A percentile compares a stretch with the other conserved stretches of the same genome.
Conservation (phyloP, 2,888 invertebrate genomes). For the Epinotia demarniana region DNA sequence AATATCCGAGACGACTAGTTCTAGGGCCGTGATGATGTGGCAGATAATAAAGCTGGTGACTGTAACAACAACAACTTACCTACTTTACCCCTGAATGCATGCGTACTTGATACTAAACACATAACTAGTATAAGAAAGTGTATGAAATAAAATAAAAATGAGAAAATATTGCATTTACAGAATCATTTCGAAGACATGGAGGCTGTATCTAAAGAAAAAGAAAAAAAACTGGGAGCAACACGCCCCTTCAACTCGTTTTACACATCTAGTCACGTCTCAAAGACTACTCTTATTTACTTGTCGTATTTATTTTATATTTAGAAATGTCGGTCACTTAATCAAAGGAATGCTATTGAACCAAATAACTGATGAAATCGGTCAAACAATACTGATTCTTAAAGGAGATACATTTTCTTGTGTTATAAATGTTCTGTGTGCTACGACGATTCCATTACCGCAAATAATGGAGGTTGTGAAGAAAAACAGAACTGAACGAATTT, state of each 20-base stretch:
- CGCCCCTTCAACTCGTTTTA: slow-evolving; percentile 8
- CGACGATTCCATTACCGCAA: not conserved
- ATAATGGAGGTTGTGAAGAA: slow-evolving; percentile 17
- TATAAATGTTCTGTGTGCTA: not conserved
- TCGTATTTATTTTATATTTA: slow-evolving; percentile 19
- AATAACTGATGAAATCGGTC: not conserved
- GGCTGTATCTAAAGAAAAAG: slow-evolving; percentile 7
- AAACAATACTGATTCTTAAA: not conserved
- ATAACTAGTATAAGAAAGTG: no score
- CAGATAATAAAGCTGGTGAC: no score
- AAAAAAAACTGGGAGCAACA: not conserved
- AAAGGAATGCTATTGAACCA: not conserved
- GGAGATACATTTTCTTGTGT: not conserved
- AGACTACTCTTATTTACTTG: slow-evolving; percentile 22
- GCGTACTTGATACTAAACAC: no score
- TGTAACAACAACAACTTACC: no score
- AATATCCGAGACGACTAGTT: no score
- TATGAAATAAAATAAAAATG: not conserved
- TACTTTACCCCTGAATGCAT: no score
- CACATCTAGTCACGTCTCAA: slow-evolving; percentile 41
- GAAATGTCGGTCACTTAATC: not conserved
- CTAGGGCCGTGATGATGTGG: no score
- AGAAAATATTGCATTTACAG: slow-evolving; percentile 2
- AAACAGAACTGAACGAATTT: not conserved
- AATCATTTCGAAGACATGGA: not conserved